Evolutionary conservation across 2,113 vertebrate genomes (phyloP).

Genomic region (Planiliza haematocheilus): DNA sequence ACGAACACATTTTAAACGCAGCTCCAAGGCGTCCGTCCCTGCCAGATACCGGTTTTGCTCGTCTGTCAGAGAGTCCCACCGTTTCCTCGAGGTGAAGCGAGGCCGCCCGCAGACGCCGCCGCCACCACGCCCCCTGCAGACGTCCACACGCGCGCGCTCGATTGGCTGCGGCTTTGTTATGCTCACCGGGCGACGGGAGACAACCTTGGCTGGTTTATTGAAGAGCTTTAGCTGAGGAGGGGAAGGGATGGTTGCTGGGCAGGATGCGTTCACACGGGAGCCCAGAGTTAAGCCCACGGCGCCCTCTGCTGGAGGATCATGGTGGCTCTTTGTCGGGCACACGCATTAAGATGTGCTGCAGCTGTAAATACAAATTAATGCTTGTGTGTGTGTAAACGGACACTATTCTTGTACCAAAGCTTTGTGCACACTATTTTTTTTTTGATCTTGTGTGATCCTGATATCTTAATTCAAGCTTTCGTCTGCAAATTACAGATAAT

Average conservation of each 20-base stretch:
- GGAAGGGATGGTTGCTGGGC: constrained; percentile 66
- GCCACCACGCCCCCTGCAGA: background rate
- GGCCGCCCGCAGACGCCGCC: constrained; percentile 1
- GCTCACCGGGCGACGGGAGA: too few relatives aligned
- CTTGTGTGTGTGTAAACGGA: constrained; percentile 32
- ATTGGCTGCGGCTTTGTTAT: constrained; percentile 45
- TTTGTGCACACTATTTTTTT: constrained; percentile 2
- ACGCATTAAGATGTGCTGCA: constrained; percentile 16
- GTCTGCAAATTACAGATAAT: too few relatives aligned
- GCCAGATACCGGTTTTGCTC: background rate
- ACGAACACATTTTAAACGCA: background rate
- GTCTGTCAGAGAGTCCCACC: background rate
- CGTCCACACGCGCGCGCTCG: constrained; percentile 7
- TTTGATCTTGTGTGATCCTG: constrained; percentile 13
- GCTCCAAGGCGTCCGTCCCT: too few relatives aligned
- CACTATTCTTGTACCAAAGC: constrained; percentile 24
- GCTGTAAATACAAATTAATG: constrained; percentile 5
- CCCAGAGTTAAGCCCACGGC: constrained; percentile 17
- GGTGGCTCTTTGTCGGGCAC: constrained; percentile 7
- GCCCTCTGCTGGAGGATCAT: constrained; percentile 68
- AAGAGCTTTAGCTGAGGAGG: constrained; percentile 40
- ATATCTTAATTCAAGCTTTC: background rate
- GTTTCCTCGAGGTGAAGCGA: constrained; percentile 30
- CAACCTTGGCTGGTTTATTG: constrained; percentile 40
- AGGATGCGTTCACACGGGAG: constrained; percentile 33